A percentile compares a stretch with the other conserved stretches of the same genome.
phyloP scores from a whole-genome alignment of 2,797 vertebrate species.

The Cuculus canorus region DNA sequence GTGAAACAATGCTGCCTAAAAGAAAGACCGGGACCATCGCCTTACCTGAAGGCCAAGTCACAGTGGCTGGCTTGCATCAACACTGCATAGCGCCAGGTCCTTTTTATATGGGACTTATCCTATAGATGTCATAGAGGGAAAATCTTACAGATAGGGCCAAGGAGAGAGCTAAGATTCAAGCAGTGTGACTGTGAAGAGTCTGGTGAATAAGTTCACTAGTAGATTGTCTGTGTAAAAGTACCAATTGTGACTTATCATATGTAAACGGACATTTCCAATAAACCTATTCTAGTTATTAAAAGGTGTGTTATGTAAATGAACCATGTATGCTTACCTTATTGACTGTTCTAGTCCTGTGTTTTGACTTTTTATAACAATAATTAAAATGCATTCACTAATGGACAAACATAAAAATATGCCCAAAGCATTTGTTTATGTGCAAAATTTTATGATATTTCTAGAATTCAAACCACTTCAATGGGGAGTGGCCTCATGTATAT shows the following conservation, averaged over 20 bases:
- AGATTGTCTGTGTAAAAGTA: background rate
- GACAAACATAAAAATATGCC: background rate
- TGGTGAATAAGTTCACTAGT: background rate
- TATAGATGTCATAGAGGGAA: background rate
- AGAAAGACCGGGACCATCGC: background rate
- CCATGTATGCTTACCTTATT: background rate
- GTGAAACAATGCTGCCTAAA: background rate
- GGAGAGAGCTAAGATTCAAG: background rate
- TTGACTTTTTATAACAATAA: background rate
- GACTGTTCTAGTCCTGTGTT: background rate
- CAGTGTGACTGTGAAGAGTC: background rate
- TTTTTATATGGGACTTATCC: background rate
- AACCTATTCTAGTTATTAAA: background rate
- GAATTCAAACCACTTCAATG: background rate
- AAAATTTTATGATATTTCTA: background rate
- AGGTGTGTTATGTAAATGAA: background rate
- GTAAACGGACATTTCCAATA: background rate
- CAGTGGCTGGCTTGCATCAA: background rate
- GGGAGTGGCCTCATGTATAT: too few species aligned
- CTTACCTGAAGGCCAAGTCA: background rate
- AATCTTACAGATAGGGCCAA: background rate
- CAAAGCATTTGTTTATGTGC: background rate
- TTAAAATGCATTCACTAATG: background rate
- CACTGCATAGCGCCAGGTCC: fast-evolving
- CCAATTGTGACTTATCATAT: background rate